Conservation (phyloP, 2,797 vertebrate genomes). For the Lepilemur ruficaudatus region DNA sequence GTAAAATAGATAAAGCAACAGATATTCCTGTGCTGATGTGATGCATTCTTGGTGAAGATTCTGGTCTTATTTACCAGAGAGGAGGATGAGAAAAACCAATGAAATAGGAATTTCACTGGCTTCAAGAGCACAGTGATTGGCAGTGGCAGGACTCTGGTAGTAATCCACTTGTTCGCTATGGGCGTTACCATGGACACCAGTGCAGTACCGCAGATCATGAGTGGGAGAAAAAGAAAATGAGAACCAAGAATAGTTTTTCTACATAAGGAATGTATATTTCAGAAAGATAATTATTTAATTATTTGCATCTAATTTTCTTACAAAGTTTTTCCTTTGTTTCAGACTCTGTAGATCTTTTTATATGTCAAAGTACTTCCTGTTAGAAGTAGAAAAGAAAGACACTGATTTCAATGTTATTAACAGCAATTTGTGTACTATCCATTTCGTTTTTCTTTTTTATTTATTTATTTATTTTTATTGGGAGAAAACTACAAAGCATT, state of each 20-base stretch:
- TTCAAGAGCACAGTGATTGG: background rate
- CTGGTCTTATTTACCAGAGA: background rate
- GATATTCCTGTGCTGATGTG: background rate
- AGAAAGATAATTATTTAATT: constrained; percentile 6
- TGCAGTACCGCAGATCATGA: background rate
- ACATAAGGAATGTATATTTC: background rate
- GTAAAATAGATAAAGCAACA: background rate
- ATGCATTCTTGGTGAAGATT: background rate
- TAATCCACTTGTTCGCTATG: background rate
- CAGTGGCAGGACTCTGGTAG: constrained; percentile 7
- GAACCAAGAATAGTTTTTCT: constrained; percentile 55
- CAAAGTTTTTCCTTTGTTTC: constrained; percentile 9
- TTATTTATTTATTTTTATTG: too few relatives aligned
- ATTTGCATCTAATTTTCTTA: constrained; percentile 35
- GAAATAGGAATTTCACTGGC: background rate
- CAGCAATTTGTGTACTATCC: background rate
- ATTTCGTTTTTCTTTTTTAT: too few relatives aligned
- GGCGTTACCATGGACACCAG: constrained; percentile 53
- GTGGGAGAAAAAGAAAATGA: constrained; percentile 64
- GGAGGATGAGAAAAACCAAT: background rate
- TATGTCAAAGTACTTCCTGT: background rate
- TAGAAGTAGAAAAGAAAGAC: background rate
- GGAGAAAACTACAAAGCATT: too few relatives aligned
- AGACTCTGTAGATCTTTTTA: background rate
- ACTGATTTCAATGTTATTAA: background rate